These are phyloP conservation scores for Diloba caeruleocephala DNA, from an alignment of 2,888 invertebrate genomes.

Conservation along the genomic window DNA sequence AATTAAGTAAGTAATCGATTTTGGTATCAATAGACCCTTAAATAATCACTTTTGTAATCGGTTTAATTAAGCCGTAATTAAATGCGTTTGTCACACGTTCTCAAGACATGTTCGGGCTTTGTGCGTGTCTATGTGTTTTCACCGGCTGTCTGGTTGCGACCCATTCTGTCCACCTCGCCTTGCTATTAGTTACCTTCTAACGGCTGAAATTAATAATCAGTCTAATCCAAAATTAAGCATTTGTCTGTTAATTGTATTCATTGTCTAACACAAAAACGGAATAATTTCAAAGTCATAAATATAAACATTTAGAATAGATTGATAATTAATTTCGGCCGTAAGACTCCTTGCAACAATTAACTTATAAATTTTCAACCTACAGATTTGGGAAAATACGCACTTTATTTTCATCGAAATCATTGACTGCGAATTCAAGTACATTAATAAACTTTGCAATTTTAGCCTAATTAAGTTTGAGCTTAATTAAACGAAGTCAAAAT, in stretches of 20 bases:
- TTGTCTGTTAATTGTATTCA: too few species aligned
- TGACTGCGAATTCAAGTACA: slow-evolving; percentile 1
- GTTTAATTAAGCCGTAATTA: slow-evolving; percentile 34
- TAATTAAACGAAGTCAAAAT: slow-evolving; percentile 22
- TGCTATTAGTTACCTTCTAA: slow-evolving; percentile 2
- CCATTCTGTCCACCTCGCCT: neutral
- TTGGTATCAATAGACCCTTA: too few species aligned
- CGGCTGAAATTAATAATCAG: too few species aligned
- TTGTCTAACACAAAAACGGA: too few species aligned
- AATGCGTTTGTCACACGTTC: slow-evolving; percentile 25
- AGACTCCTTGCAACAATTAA: neutral
- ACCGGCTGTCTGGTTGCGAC: slow-evolving; percentile 7
- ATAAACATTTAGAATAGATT: too few species aligned
- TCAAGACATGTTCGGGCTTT: slow-evolving; percentile 5
- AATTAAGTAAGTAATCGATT: too few species aligned
- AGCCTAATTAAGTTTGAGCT: slow-evolving; percentile 37
- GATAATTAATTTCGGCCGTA: too few species aligned
- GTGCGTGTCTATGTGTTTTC: too few species aligned
- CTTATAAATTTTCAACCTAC: neutral
- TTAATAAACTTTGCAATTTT: neutral
- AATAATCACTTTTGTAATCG: slow-evolving; percentile 17
- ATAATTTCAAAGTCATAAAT: neutral
- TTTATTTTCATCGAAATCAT: slow-evolving; percentile 1
- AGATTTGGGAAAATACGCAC: neutral
- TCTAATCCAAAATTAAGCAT: too few species aligned